These are phyloP conservation scores for Neodiprion pinetum DNA, from an alignment of 1,140 invertebrate genomes.

Conservation along the genomic window DNA sequence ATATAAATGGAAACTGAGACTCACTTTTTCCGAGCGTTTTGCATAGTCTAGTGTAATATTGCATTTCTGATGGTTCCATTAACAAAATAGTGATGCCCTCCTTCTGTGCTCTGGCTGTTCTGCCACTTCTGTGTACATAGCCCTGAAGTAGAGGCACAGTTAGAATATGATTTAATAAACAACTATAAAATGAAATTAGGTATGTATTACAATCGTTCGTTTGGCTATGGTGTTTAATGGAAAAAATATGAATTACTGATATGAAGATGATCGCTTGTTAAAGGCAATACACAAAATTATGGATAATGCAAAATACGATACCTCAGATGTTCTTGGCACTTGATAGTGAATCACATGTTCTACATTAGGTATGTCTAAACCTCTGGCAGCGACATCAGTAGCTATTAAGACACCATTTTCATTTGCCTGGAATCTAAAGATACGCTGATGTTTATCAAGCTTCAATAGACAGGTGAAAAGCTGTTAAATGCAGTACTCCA, in stretches of 20 bases:
- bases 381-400: conserved; percentile 96
- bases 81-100: conserved; percentile 92
- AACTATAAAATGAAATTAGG: conserved; percentile 20
- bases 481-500: conserved; percentile 1
- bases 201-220: neutral
- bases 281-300: conserved; percentile 15
- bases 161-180: conserved; percentile 20
- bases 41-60: conserved; percentile 82
- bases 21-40: conserved; percentile 83
- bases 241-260: too few relatives aligned
- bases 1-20: conserved; percentile 26
- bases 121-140: conserved; percentile 95
- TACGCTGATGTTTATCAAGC: conserved; percentile 5
- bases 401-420: conserved; percentile 85
- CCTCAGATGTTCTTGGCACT: conserved; percentile 92
- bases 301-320: conserved; percentile 43
- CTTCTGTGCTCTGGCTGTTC: conserved; percentile 89
- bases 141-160: conserved; percentile 62
- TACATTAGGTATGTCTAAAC: conserved; percentile 93
- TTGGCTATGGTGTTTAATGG: neutral
- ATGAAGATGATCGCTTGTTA: conserved; percentile 8
- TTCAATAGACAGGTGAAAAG: conserved; percentile 1
- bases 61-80: conserved; percentile 87
- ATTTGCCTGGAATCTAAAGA: conserved; percentile 77
- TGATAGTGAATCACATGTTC: conserved; percentile 98